These are phyloP conservation scores for Nomada fabriciana DNA, from an alignment of 2,888 invertebrate genomes.

Conservation along the genomic window DNA sequence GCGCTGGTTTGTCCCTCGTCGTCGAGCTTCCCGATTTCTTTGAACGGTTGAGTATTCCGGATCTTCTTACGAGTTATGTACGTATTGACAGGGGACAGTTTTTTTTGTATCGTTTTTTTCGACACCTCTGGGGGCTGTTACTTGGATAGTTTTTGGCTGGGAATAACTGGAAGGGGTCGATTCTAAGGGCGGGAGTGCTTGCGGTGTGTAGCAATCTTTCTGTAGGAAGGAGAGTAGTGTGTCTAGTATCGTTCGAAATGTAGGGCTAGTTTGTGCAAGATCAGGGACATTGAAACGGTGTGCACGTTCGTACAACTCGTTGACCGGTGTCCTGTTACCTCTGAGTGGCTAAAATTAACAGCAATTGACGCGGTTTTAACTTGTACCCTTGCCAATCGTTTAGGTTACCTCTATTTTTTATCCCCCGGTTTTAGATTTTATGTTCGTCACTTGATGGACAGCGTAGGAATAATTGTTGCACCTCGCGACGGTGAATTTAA, in stretches of 20 bases:
- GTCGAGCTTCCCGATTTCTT: slow-evolving; percentile 5
- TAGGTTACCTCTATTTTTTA: neutral
- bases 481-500: neutral
- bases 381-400: neutral
- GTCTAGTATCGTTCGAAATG: neutral
- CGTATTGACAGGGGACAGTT: slow-evolving; percentile 27
- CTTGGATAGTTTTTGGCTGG: neutral
- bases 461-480: neutral
- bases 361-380: neutral
- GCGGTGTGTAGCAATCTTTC: neutral
- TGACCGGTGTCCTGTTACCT: neutral
- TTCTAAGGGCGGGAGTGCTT: neutral
- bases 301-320: neutral
- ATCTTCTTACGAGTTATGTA: slow-evolving; percentile 39
- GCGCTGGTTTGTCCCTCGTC: neutral
- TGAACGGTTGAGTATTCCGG: slow-evolving; percentile 31
- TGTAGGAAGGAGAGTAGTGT: too few species aligned
- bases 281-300: neutral
- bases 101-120: neutral
- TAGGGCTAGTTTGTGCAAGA: neutral
- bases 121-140: too few species aligned
- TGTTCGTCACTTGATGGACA: neutral
- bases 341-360: neutral
- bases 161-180: neutral
- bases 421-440: neutral